A percentile compares a stretch with the other conserved stretches of the same genome.
phyloP scores from a whole-genome alignment of 2,797 vertebrate species.

The Helostoma temminkii region DNA sequence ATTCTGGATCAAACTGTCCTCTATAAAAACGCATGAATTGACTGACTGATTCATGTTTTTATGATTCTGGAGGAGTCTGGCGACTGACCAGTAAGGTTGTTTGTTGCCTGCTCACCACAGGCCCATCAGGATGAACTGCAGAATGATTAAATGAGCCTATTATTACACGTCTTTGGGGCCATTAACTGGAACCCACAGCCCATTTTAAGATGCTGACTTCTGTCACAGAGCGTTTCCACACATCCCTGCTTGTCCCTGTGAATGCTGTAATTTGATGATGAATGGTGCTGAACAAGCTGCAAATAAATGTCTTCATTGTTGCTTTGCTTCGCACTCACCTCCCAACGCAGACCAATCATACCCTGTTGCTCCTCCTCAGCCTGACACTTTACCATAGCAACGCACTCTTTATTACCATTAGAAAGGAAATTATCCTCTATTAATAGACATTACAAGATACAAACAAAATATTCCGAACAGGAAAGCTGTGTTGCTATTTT shows the following conservation, averaged over 20 bases:
- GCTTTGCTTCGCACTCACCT: slow-evolving; percentile 55
- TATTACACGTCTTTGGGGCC: not conserved
- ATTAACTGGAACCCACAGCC: slow-evolving; percentile 13
- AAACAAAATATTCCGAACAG: slow-evolving; percentile 48
- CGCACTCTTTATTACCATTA: slow-evolving; percentile 71
- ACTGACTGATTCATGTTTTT: not conserved
- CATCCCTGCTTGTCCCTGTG: slow-evolving; percentile 20
- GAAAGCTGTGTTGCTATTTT: slow-evolving; percentile 50
- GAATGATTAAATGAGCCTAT: not conserved
- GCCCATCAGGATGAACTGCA: not conserved
- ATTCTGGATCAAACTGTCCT: too few relatives aligned
- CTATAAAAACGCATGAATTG: too few relatives aligned
- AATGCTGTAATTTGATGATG: slow-evolving; percentile 24
- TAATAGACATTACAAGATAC: slow-evolving; percentile 68
- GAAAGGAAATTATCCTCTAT: slow-evolving; percentile 76
- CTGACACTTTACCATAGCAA: slow-evolving; percentile 75
- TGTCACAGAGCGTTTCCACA: not conserved
- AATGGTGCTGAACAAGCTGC: slow-evolving; percentile 8
- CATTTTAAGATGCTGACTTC: not conserved
- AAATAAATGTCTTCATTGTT: slow-evolving; percentile 70
- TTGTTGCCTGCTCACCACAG: not conserved
- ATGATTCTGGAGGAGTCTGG: not conserved
- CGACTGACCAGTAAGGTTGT: not conserved
- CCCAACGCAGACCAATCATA: slow-evolving; percentile 53
- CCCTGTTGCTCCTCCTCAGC: slow-evolving; percentile 57